Conservation (phyloP, 2,888 invertebrate genomes). For the Hyposoter didymator region DNA sequence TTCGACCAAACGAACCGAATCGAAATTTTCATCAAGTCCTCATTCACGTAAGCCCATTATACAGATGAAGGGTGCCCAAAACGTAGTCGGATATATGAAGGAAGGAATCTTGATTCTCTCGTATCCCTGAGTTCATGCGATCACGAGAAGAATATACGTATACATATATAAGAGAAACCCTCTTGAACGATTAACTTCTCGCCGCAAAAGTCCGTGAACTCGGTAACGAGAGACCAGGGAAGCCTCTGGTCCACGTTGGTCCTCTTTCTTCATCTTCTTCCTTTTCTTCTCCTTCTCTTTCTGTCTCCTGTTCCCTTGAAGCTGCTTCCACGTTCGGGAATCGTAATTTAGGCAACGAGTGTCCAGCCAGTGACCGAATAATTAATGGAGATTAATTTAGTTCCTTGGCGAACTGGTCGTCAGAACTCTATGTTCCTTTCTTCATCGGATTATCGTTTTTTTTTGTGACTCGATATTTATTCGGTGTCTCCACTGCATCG, state of each 20-base stretch:
- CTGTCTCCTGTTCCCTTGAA: background rate
- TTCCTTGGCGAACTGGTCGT: conserved; percentile 13
- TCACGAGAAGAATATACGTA: conserved; percentile 9
- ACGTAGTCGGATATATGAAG: conserved; percentile 28
- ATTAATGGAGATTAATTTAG: conserved; percentile 64
- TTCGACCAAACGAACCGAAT: conserved; percentile 34
- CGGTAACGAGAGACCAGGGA: conserved; percentile 41
- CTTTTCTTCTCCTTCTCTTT: background rate
- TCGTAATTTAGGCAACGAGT: conserved; percentile 44
- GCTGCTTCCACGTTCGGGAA: background rate
- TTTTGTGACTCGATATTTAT: background rate
- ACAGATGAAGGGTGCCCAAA: conserved; percentile 19
- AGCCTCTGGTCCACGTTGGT: conserved; percentile 2
- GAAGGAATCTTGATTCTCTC: conserved; percentile 30
- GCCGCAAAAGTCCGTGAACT: conserved; percentile 58
- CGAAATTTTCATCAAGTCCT: conserved; percentile 41
- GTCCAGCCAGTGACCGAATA: conserved; percentile 54
- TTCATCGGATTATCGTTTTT: background rate
- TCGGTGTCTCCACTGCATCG: background rate
- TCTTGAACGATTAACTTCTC: conserved; percentile 62
- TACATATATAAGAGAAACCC: conserved; percentile 12
- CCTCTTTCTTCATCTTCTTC: conserved; percentile 28
- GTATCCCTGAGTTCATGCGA: conserved; percentile 1
- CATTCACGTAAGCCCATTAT: conserved; percentile 9
- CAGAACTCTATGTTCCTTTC: conserved; percentile 6